A percentile compares a stretch with the other conserved stretches of the same genome.
phyloP scores from a whole-genome alignment of 2,888 invertebrate species.

The Eupithecia tripunctaria region DNA sequence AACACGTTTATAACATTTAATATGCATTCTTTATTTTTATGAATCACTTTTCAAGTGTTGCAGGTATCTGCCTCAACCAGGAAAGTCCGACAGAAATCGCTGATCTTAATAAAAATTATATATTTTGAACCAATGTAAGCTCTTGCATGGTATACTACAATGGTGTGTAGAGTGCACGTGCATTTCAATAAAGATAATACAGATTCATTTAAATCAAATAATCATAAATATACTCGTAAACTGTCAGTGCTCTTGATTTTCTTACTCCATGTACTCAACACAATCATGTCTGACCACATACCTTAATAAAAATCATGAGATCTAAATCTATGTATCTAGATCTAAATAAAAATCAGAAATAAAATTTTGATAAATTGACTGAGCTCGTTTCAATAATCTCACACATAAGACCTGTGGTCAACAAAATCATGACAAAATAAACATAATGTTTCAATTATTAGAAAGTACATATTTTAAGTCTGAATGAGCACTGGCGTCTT shows the following conservation, averaged over 20 bases:
- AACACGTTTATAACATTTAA: neutral
- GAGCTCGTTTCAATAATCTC: neutral
- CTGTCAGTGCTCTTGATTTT: neutral
- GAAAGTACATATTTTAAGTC: neutral
- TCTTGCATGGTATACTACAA: conserved; percentile 54
- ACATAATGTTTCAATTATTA: neutral
- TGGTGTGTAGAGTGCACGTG: conserved; percentile 41
- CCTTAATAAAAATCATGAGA: neutral
- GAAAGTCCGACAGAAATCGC: conserved; percentile 55
- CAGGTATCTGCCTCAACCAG: conserved; percentile 66
- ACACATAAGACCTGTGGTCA: neutral
- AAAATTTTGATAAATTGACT: neutral
- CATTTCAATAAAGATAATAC: neutral
- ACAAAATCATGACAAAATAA: neutral
- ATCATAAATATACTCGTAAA: neutral
- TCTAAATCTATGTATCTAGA: no score
- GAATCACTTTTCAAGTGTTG: conserved; percentile 56
- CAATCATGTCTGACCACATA: neutral
- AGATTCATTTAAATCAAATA: neutral
- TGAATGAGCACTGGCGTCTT: conserved; percentile 46
- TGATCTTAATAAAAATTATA: conserved; percentile 17
- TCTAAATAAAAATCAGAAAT: no score
- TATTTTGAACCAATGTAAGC: conserved; percentile 59
- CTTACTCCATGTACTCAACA: neutral
- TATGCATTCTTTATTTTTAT: conserved; percentile 15